Evolutionary conservation across 2,888 invertebrate genomes (phyloP), one percentile per base, ranked within the genome.

Genomic region (Calameuta pallipes): DNA sequence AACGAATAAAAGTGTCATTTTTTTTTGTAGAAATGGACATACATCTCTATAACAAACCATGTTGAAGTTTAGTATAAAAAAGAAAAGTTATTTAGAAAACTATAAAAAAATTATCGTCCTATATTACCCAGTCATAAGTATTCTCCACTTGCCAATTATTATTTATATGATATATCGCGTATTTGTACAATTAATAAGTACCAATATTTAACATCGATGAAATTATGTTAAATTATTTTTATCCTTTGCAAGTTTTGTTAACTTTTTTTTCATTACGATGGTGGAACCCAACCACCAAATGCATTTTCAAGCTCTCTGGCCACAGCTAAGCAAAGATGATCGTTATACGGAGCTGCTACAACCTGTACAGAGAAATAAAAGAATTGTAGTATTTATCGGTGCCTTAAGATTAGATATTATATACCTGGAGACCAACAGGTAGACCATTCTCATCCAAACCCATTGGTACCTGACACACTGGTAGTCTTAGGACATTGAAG

Each of bases 391-490:
- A 13, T 4, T 37, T 37, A 75, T 34, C 69, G 34, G 74, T n/a
- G 30, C 30, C 1, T 12, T 11, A n/a, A 23, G 31, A 70, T 37
- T 75, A 77, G 15, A 68, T 31, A 75, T 76, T 75, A 41, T 76
- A 85, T 82, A 92, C 92, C 91, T 98, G 97, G 30, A 97, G 89
- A 35, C 97, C 97, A 23, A 97, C 86, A 0, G 97, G 97, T 0
- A 97, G 88, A 0, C 97, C 96, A 11, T 93, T 92, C 4, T 92
- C 88, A 85, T 94, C 94, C 74, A 97, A 90, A 0, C 97, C 97
- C 68, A 98, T 91, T 0, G 98, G 98, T 4, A 97, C 96, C 93
- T 97, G 97, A 0, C 96, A 97, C 0, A 94, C 95, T 0, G 98
- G 98, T 75, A 98, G 92, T 74, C 95, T 95, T 33, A 98, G 91